Base-by-base conservation (phyloP, 2,888 invertebrate genomes). In the Eurois occulta region DNA sequence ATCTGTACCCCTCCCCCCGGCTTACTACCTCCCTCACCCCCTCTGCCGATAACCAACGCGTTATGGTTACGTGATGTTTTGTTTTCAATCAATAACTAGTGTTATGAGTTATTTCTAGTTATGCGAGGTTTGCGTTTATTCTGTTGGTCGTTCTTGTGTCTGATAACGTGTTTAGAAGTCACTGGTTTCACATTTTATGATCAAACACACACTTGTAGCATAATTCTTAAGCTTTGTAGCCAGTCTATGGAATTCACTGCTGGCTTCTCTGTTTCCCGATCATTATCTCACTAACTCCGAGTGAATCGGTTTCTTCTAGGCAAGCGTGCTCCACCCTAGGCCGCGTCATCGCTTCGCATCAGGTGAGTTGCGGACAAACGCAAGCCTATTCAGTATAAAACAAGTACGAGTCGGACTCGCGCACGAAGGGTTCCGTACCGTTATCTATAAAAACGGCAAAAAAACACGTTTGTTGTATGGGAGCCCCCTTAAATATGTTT, bases 61-160 rank as follows among this genome's bases (percentile, higher is more conserved):
- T 87, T 87, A 86, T 78, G 83, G 87, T 88, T 89, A 89, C 85
- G 83, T 78, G 82, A 80, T 85, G 88, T 78, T 88, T 90, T 89
- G 89, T 89, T 91, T 91, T 88, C 90, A 89, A 91, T 91, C 90
- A 90, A 90, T 91, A 90, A 87, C 84, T 87, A 82, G 83, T 82
- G 80, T 84, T 83, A 84, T 81, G 80, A 84, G 77, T 84, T 78
- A 84, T 82, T 86, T 87, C 86, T 77, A 79, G 72, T 65, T 72
- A 55, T 64, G 35, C 13, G n/a, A 24, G 70, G 75, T 84, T 73
- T 55, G 46, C 69, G 64, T 78, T 78, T 72, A 72, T 82, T 70
- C 13, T 76, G 35, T 52, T n/a, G n/a, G n/a, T 73, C 8, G n/a
- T n/a, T 75, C 0, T 18, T 18, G 35, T 66, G 8, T 48, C 58